Evolutionary conservation across 2,797 vertebrate genomes (phyloP).

Genomic region (Mormyrus hasselquistii): DNA sequence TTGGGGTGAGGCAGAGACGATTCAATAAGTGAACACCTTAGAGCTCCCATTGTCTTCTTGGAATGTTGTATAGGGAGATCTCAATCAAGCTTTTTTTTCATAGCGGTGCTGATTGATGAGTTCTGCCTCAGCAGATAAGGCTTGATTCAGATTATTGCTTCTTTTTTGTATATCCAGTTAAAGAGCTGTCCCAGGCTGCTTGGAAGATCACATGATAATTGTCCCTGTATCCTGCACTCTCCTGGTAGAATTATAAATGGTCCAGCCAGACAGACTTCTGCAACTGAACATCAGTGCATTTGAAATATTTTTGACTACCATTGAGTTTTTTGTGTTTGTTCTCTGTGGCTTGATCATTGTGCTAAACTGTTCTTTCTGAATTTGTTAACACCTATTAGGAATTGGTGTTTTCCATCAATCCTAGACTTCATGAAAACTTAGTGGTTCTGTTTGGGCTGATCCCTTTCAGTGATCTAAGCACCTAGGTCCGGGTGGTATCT

Average conservation of each 20-base stretch:
- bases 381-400: background rate
- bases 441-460: background rate
- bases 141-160: background rate
- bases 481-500: background rate
- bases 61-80: background rate
- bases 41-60: background rate
- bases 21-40: background rate
- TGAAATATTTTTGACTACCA: background rate
- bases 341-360: background rate
- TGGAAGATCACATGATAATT: slow-evolving; percentile 22
- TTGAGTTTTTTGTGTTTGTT: background rate
- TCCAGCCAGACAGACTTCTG: background rate
- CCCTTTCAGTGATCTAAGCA: background rate
- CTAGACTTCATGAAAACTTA: background rate
- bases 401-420: background rate
- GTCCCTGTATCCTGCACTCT: background rate
- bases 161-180: background rate
- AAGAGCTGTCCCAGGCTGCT: background rate
- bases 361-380: background rate
- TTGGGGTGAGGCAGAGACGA: background rate
- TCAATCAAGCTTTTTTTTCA: background rate
- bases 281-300: background rate
- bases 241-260: background rate
- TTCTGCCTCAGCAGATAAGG: background rate
- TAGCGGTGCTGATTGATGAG: slow-evolving; percentile 6